Base-by-base conservation (phyloP, 1,140 invertebrate species). In the Spodoptera litura region DNA sequence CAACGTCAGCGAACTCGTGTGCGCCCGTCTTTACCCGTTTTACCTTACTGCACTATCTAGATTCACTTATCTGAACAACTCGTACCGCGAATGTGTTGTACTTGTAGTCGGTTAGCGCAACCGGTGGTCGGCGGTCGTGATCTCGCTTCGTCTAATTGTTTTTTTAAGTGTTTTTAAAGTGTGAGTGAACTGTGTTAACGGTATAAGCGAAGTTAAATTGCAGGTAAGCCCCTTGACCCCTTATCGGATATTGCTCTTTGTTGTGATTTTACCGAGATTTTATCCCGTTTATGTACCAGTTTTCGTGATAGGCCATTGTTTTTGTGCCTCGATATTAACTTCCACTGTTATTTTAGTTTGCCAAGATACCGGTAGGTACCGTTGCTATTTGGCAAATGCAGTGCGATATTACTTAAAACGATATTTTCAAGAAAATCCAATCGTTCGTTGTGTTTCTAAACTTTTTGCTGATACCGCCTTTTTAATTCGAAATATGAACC, bases 21-120 rank as follows among this genome's bases (percentile, higher is more conserved):
- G 79, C 44, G 78, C 80, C 52, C 78, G 74, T 70, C 79, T 84
- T 87, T 84, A 83, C 49, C 81, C 85, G 83, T 89, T 90, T 92
- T 90, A 88, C 90, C 85, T 85, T 79, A 38, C 59, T 75, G 85
- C 86, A 87, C 82, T 90, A 92, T 92, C 89, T 92, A 85, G 89
- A 92, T 88, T 90, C 86, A 88, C 80, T 91, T 92, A 92, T 91
- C 90, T 88, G 81, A 83, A 80, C 59, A 20, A n/a, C 81, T 79
- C 78, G 71, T 59, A 82, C 81, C 52, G 83, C 82, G 79, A 82
- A 79, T 83, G 78, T 75, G 74, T 72, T 76, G 64, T 25, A 56
- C 61, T 31, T 78, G 84, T 84, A 90, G 86, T 89, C 85, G 85
- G 55, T 87, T 78, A 79, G 79, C 83, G 87, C 85, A 85, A 82